Evolutionary conservation across 2,888 invertebrate genomes (phyloP), one percentile per base, ranked within the genome.

Genomic region (Coenonympha arcania): DNA sequence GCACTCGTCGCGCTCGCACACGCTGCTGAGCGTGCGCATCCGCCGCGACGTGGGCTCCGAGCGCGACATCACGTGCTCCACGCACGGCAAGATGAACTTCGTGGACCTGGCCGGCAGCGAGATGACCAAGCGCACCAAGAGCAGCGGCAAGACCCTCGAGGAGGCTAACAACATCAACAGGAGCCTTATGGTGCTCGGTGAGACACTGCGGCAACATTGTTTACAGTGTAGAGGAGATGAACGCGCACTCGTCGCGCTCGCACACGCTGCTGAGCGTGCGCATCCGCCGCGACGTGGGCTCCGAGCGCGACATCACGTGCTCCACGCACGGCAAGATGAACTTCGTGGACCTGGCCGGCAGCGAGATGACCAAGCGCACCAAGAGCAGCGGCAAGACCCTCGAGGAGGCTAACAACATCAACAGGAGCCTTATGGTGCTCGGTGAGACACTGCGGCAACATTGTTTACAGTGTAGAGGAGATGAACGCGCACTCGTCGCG

Each of bases 81-180:
- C 95, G 61, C 94, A 95, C 65, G 98, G 98, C 19, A 98, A 98
- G 84, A 92, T 98, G 48, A 96, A 96, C 83, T 96, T 98, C 74
- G 97, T 98, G 5, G 98, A 98, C 78, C 85, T 98, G 52, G 98
- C 98, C 0, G 97, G 98, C n/a, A 96, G 96, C 67, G 97, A 98
- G 82, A 95, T 97, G 90, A 96, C 96, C 3, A 97, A 96, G 71
- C 93, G 93, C 73, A 97, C 95, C 0, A 90, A 92, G 62, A 95
- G 93, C 71, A 93, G 92, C 65, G 96, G 93, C 42, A 95, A 93
- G 76, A 95, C 95, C 0, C 76, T 96, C 57, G 94, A 95, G 68
- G 98, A 98, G 72, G 96, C 97, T 0, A 98, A 98, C 71, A 98
- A 97, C 76, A 98, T 98, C 59, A 98, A 98, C 73, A 95, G 96